Percentiles rank a stretch among this genome's conserved stretches.
Evolutionary conservation across 2,888 invertebrate species (phyloP).

Genomic region (Drosophila testacea): DNA sequence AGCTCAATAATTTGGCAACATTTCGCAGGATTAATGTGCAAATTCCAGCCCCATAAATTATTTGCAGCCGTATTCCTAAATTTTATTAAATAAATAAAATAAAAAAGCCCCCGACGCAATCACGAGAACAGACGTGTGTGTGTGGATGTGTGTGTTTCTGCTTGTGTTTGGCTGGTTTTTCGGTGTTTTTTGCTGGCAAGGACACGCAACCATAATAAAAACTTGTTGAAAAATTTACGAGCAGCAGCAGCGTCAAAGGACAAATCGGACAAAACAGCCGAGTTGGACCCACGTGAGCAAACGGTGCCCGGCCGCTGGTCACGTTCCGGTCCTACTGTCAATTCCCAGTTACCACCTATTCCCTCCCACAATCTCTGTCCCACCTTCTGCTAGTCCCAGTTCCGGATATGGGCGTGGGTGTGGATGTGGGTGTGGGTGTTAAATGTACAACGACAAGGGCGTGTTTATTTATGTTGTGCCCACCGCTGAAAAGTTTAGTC

Average conservation of each 20-base stretch:
- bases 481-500: slow-evolving; percentile 74
- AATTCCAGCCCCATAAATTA: slow-evolving; percentile 67
- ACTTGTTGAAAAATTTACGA: slow-evolving; percentile 75
- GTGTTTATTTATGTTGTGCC: slow-evolving; percentile 74
- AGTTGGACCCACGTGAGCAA: slow-evolving; percentile 41
- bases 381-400: neutral
- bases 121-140: slow-evolving; percentile 26
- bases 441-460: slow-evolving; percentile 43
- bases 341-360: slow-evolving; percentile 4
- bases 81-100: slow-evolving; percentile 72
- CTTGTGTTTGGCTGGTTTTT: neutral
- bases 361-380: neutral
- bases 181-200: slow-evolving; percentile 37
- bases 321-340: slow-evolving; percentile 51
- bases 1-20: slow-evolving; percentile 74
- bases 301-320: slow-evolving; percentile 53
- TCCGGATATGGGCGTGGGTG: slow-evolving; percentile 7
- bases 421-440: neutral
- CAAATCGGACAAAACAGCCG: slow-evolving; percentile 62
- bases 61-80: slow-evolving; percentile 60
- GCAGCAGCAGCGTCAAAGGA: slow-evolving; percentile 61
- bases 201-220: slow-evolving; percentile 73
- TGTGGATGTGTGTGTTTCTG: slow-evolving; percentile 7
- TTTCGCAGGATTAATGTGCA: slow-evolving; percentile 68
- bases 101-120: slow-evolving; percentile 40